Conservation (phyloP, 2,113 vertebrate species). For the Chaetops frenatus region DNA sequence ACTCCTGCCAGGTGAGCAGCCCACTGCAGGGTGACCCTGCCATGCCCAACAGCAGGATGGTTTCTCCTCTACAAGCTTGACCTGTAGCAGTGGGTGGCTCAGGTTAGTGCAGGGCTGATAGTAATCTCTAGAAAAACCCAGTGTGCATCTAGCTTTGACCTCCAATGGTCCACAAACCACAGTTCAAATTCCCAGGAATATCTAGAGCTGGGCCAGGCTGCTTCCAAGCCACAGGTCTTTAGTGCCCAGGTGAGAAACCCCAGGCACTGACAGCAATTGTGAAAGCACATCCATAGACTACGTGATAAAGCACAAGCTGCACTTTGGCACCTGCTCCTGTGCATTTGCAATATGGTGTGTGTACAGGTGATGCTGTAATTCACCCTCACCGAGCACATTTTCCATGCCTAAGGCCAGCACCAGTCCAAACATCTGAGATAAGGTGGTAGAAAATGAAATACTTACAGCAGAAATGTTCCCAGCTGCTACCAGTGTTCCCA, state of each 20-base stretch:
- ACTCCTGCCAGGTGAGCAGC: background rate
- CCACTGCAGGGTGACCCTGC: background rate
- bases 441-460: background rate
- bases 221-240: background rate
- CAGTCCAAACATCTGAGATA: background rate
- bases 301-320: background rate
- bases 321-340: background rate
- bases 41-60: background rate
- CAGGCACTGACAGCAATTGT: background rate
- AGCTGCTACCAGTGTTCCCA: background rate
- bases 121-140: background rate
- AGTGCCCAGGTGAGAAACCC: background rate
- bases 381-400: background rate
- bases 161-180: too few relatives aligned
- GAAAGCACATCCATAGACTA: background rate
- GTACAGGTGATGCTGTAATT: background rate
- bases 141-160: rapidly evolving
- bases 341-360: background rate
- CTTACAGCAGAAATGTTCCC: background rate
- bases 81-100: background rate
- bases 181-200: background rate
- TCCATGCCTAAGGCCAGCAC: background rate
- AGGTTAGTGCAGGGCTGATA: background rate
- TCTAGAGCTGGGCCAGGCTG: background rate
- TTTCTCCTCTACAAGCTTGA: background rate